Percentiles rank a stretch among this genome's conserved stretches.
These are phyloP conservation scores for Selenia dentaria DNA, from an alignment of 2,888 invertebrate species.

Conservation along the genomic window DNA sequence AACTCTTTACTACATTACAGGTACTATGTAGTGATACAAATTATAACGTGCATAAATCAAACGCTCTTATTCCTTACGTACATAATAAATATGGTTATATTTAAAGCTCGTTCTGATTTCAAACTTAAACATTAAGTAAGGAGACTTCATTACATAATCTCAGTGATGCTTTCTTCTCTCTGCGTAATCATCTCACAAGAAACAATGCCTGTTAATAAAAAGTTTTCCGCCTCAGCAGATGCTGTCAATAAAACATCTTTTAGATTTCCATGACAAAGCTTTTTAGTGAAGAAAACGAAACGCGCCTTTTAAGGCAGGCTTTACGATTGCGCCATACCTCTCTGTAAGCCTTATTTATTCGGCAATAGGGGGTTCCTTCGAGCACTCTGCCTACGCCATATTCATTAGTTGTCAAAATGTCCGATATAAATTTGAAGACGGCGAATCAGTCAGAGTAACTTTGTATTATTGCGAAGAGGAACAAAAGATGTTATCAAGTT, in stretches of 20 bases:
- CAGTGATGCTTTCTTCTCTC: conserved; percentile 9
- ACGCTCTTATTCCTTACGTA: too few relatives aligned
- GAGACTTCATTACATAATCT: conserved; percentile 19
- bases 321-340: conserved; percentile 19
- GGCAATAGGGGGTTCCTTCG: neutral
- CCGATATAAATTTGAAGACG: conserved; percentile 6
- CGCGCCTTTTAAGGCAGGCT: conserved; percentile 18
- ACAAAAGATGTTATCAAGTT: conserved; percentile 30
- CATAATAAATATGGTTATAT: too few relatives aligned
- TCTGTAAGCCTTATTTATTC: conserved; percentile 16
- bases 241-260: conserved; percentile 25
- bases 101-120: too few relatives aligned
- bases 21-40: too few relatives aligned
- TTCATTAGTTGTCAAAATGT: conserved; percentile 15
- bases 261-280: conserved; percentile 27
- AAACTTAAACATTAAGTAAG: neutral
- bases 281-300: conserved; percentile 21
- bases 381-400: conserved; percentile 3
- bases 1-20: too few relatives aligned
- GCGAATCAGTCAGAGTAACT: conserved; percentile 15
- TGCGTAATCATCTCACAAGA: conserved; percentile 15
- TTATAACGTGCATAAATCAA: too few relatives aligned
- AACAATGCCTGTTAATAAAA: conserved; percentile 24
- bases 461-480: conserved; percentile 5
- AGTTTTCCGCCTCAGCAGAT: conserved; percentile 22